phyloP scores from a whole-genome alignment of 2,113 vertebrate genomes.

The Muscicapa adusta region DNA sequence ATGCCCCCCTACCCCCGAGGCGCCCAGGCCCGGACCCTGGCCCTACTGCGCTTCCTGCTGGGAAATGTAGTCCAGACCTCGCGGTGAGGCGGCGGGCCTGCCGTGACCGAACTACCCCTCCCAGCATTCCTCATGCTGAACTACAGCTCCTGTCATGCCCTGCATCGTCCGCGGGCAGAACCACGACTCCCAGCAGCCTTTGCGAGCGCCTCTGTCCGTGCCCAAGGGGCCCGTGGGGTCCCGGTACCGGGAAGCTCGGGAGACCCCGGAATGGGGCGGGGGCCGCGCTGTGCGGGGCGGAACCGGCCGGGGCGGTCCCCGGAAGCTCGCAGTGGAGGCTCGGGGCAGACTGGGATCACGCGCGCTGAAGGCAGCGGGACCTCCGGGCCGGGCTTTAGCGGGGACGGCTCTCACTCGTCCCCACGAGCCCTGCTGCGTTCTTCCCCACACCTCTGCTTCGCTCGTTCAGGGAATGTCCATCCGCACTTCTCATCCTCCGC shows the following conservation, averaged over 20 bases:
- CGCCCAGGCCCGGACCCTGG: neutral
- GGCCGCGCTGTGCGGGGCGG: neutral
- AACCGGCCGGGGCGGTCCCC: neutral
- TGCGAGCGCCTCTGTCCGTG: rapidly evolving
- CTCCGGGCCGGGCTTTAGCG: neutral
- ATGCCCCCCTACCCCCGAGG: neutral
- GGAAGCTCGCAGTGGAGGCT: no score
- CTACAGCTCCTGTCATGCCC: neutral
- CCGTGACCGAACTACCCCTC: rapidly evolving
- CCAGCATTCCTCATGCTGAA: neutral
- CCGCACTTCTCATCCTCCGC: neutral
- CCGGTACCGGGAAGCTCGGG: neutral
- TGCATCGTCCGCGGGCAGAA: rapidly evolving
- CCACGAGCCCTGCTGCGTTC: neutral
- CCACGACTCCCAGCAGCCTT: neutral
- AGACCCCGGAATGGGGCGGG: rapidly evolving
- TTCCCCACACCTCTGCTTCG: neutral
- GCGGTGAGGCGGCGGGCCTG: rapidly evolving
- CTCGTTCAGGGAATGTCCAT: neutral
- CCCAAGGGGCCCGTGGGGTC: no score
- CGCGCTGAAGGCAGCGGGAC: neutral
- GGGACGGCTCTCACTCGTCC: neutral
- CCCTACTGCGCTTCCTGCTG: neutral
- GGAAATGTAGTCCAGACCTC: neutral
- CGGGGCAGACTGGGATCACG: neutral